A percentile compares a stretch with the other conserved stretches of the same genome.
Conservation (phyloP, 2,888 invertebrate species). For the Cheilosia urbana region DNA sequence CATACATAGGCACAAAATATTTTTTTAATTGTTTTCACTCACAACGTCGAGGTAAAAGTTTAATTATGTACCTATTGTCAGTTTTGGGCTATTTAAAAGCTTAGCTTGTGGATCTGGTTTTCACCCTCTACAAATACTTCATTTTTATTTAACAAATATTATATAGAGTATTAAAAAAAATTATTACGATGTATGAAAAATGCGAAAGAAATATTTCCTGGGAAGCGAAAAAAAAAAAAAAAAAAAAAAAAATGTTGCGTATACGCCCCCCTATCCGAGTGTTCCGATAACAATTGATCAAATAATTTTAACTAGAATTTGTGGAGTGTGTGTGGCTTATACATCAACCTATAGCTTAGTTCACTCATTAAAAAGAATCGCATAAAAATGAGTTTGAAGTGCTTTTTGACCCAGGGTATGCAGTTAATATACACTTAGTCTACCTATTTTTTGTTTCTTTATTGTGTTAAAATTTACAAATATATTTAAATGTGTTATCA, state of each 20-base stretch:
- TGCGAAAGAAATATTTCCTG: background rate
- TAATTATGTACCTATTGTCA: too few relatives aligned
- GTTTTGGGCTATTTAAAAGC: background rate
- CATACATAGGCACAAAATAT: too few relatives aligned
- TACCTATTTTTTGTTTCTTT: slow-evolving; percentile 2
- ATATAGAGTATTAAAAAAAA: background rate
- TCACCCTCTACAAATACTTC: background rate
- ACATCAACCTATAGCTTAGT: slow-evolving; percentile 33
- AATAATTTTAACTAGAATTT: slow-evolving; percentile 16
- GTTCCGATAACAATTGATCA: background rate
- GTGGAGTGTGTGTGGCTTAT: slow-evolving; percentile 49
- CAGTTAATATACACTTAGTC: slow-evolving; percentile 58
- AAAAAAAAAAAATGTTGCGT: slow-evolving; percentile 15
- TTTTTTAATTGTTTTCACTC: too few relatives aligned
- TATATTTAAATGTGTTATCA: slow-evolving; percentile 6
- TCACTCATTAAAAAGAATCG: slow-evolving; percentile 12
- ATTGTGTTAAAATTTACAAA: background rate
- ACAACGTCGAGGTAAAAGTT: too few relatives aligned
- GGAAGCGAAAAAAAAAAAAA: background rate
- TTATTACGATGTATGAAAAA: background rate
- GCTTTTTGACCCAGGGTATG: slow-evolving; percentile 75
- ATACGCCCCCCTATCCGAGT: slow-evolving; percentile 1
- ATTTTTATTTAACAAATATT: background rate
- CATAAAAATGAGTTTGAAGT: slow-evolving; percentile 31
- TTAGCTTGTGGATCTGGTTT: background rate